Base-by-base conservation (phyloP, 2,113 vertebrate genomes). In the Psilopogon haemacephalus region DNA sequence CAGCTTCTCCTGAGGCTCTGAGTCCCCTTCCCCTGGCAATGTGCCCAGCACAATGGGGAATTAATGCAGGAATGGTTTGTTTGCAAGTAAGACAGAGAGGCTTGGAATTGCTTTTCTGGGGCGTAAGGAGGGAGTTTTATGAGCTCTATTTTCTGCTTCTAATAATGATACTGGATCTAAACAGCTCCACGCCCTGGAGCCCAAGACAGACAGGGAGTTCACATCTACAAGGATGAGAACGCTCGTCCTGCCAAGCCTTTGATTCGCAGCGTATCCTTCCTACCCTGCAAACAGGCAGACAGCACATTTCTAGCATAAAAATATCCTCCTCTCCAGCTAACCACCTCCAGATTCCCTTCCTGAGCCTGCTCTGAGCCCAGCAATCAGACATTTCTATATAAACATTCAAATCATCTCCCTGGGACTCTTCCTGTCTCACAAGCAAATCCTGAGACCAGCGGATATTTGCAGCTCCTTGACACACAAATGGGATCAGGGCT, bases 211-310 rank as follows among this genome's bases (percentile, higher is more conserved):
- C 28, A 20, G 90, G 71, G 83, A 93, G 90, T 86, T 93, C 92
- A 84, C 83, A 75, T 93, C 90, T 58, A 81, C 0, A 0, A 72
- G 77, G 95, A 65, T 54, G 88, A 86, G 91, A 93, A 84, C 6
- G n/a, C 55, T 95, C 67, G 12, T 93, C 80, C 90, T 86, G 95
- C 95, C 90, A 95, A 96, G 88, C 48, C 85, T 94, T 93, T 96
- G 96, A 95, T 91, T 91, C 88, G 54, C 73, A 10, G 59, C 1
- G 21, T 71, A 81, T 93, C 92, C 86, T 92, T 94, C 88, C 88
- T 84, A 93, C 88, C 58, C 92, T 71, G 48, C 92, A 88, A 78
- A 78, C 80, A 92, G 92, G 82, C 72, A 17, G 94, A 95, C 68
- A 88, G 80, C 94, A 96, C 84, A 94, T 95, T 95, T 78, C 83